These are phyloP conservation scores for Adoxophyes honmai DNA, from an alignment of 1,140 invertebrate species.

Conservation along the genomic window DNA sequence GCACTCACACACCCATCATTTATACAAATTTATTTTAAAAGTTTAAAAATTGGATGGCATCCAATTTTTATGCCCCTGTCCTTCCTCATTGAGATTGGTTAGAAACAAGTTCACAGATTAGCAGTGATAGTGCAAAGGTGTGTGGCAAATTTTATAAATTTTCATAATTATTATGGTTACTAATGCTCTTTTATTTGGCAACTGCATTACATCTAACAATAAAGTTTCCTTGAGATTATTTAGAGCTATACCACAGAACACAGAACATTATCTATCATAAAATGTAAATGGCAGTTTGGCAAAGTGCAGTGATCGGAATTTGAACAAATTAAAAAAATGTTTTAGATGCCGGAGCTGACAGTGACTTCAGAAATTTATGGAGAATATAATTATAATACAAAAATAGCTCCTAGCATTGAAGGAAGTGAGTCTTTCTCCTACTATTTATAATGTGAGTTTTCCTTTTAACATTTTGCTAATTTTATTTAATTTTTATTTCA, in stretches of 20 bases:
- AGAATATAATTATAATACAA: conserved; percentile 70
- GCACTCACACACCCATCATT: conserved; percentile 21
- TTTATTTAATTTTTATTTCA: conserved; percentile 37
- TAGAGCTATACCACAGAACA: not conserved
- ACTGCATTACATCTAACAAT: conserved; percentile 9
- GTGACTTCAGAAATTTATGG: conserved; percentile 73
- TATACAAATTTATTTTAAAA: conserved; percentile 66
- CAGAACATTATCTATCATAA: not conserved
- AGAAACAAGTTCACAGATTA: conserved; percentile 19
- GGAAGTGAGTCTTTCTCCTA: conserved; percentile 56
- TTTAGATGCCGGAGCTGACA: conserved; percentile 70
- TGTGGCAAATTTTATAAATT: not conserved
- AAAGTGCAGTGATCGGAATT: not conserved
- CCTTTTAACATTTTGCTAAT: conserved; percentile 5
- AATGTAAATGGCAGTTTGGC: conserved; percentile 1
- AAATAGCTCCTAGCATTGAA: conserved; percentile 46
- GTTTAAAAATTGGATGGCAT: conserved; percentile 65
- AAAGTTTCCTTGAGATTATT: conserved; percentile 10
- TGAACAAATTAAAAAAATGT: conserved; percentile 19
- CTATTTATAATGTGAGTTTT: conserved; percentile 1
- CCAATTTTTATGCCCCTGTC: conserved; percentile 58
- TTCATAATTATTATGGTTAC: not conserved
- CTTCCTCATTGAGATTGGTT: conserved; percentile 36
- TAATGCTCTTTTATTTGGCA: not conserved
- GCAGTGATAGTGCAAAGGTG: conserved; percentile 16